Evolutionary conservation across 2,888 invertebrate genomes (phyloP).

Genomic region (Chesias legatella): DNA sequence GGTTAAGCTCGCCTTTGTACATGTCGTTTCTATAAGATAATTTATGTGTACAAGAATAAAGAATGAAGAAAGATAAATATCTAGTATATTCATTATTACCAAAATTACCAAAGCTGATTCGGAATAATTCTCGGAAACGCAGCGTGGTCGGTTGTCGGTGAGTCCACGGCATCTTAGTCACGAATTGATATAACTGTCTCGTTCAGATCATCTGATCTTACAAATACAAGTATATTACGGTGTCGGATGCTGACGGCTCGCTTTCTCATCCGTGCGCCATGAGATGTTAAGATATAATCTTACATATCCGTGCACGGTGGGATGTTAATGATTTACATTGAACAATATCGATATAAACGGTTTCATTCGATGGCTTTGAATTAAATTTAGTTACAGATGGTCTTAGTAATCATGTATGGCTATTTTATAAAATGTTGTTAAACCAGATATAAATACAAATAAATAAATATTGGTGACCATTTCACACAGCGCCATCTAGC

Average conservation of each 20-base stretch:
- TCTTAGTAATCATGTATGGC: neutral
- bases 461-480: no score
- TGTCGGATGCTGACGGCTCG: constrained; percentile 23
- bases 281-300: constrained; percentile 23
- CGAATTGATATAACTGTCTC: constrained; percentile 23
- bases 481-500: no score
- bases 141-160: constrained; percentile 23
- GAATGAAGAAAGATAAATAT: no score
- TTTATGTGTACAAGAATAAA: no score
- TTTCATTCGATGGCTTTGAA: neutral
- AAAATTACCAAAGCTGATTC: constrained; percentile 35
- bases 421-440: constrained; percentile 4
- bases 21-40: no score
- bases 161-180: constrained; percentile 47
- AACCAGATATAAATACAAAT: no score
- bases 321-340: constrained; percentile 21
- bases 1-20: no score
- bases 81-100: neutral
- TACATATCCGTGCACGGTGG: constrained; percentile 21
- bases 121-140: constrained; percentile 28
- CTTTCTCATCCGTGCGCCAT: constrained; percentile 33
- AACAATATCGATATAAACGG: constrained; percentile 3
- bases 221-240: constrained; percentile 21
- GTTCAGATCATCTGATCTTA: constrained; percentile 21
- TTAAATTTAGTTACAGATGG: constrained; percentile 4